Evolutionary conservation across 2,113 vertebrate genomes (phyloP).

Genomic region (Meriones unguiculatus): DNA sequence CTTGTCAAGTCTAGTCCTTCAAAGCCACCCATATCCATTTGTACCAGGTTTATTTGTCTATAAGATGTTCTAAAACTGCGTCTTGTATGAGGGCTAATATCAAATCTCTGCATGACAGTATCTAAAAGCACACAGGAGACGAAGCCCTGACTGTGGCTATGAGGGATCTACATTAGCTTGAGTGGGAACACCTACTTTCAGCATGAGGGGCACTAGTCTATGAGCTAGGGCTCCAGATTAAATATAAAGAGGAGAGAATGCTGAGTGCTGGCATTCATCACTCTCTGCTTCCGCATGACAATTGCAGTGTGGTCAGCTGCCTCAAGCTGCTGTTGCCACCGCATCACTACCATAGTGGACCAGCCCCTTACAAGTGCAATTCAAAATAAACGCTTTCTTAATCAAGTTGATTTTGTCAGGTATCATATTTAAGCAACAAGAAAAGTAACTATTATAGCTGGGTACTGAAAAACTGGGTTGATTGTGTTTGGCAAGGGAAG

Average conservation of each 20-base stretch:
- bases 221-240: background rate
- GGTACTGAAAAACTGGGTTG: background rate
- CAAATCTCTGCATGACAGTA: background rate
- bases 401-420: background rate
- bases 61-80: background rate
- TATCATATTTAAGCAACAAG: background rate
- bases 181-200: no score
- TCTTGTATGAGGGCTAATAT: background rate
- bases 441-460: background rate
- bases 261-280: background rate
- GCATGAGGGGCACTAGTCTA: no score
- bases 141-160: background rate
- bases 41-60: background rate
- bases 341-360: background rate
- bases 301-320: background rate
- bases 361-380: background rate
- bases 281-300: no score
- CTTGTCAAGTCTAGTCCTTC: background rate
- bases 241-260: background rate
- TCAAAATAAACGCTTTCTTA: background rate
- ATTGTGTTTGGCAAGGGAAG: background rate
- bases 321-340: no score
- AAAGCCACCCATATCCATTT: background rate
- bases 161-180: background rate
- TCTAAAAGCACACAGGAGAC: background rate